Conservation (phyloP, 2,113 vertebrate genomes). For the Oceanites oceanicus region DNA sequence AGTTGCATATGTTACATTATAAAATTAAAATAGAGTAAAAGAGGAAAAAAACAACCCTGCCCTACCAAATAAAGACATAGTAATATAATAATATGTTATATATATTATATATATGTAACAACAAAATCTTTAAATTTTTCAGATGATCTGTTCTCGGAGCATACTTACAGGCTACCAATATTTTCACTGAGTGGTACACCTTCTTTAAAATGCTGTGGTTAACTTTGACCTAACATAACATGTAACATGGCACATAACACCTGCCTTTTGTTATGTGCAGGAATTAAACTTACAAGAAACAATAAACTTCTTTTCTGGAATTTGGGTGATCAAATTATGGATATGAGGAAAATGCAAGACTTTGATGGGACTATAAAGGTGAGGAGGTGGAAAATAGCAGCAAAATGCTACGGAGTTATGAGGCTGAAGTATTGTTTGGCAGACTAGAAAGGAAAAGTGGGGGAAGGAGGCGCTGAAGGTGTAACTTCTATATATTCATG, state of each 20-base stretch:
- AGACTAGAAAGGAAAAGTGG: not conserved
- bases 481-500: not conserved
- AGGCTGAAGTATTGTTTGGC: not conserved
- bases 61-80: not conserved
- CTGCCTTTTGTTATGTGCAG: not conserved
- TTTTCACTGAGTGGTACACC: not conserved
- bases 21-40: not conserved
- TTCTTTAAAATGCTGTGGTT: not conserved
- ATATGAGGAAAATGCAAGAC: not conserved
- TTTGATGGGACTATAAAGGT: not conserved
- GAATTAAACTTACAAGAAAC: not conserved
- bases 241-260: not conserved
- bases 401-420: not conserved
- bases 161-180: not conserved
- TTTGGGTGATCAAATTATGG: not conserved
- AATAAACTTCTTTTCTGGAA: not conserved
- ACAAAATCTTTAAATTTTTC: not conserved
- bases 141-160: not conserved
- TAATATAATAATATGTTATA: not conserved
- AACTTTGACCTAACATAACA: not conserved
- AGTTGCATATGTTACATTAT: not conserved
- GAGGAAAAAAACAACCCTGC: not conserved
- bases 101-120: not conserved
- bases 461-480: not conserved
- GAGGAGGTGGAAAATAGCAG: not conserved